phyloP scores from a whole-genome alignment of 2,113 vertebrate species.

The Sylvietta virens region DNA sequence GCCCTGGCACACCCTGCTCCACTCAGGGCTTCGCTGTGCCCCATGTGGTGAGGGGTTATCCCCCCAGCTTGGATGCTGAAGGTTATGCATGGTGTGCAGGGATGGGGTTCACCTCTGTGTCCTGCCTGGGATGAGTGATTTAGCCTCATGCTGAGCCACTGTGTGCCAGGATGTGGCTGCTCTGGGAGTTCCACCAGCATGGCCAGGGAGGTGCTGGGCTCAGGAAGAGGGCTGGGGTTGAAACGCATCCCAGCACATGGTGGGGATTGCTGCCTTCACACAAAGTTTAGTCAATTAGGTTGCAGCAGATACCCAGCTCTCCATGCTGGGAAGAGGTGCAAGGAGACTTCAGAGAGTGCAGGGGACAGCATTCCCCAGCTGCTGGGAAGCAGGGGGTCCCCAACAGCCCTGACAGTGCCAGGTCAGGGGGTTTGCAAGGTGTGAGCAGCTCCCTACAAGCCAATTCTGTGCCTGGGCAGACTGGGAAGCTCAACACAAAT shows the following conservation, averaged over 20 bases:
- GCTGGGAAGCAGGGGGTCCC: no score
- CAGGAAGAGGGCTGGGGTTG: background rate
- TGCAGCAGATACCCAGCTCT: background rate
- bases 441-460: background rate
- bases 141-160: background rate
- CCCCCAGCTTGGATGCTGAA: background rate
- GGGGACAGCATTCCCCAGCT: background rate
- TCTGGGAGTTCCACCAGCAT: rapidly evolving
- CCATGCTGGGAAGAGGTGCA: rapidly evolving
- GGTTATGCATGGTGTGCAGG: rapidly evolving
- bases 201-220: background rate
- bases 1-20: background rate
- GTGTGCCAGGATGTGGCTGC: rapidly evolving
- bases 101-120: background rate
- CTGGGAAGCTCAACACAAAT: background rate
- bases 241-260: rapidly evolving
- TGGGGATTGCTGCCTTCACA: background rate
- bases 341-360: background rate
- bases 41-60: rapidly evolving
- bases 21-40: background rate
- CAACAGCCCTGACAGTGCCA: background rate
- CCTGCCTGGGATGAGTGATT: background rate
- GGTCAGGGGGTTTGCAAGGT: background rate
- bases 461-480: background rate
- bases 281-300: rapidly evolving